phyloP scores from a whole-genome alignment of 2,888 invertebrate species.

The Urechis unicinctus region DNA sequence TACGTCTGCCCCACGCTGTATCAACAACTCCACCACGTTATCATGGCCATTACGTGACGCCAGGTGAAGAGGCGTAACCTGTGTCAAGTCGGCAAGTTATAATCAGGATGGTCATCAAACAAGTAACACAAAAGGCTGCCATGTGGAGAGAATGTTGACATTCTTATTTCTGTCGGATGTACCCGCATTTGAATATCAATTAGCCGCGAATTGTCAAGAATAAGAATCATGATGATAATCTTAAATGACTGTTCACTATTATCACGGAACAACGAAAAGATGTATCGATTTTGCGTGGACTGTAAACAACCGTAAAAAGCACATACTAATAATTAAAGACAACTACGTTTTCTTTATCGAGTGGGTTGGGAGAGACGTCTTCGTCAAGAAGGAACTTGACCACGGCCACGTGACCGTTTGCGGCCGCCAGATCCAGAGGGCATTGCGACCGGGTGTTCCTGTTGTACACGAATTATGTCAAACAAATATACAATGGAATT shows the following conservation, averaged over 20 bases:
- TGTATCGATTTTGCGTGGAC: too few species aligned
- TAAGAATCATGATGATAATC: too few species aligned
- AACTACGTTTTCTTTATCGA: slow-evolving; percentile 26
- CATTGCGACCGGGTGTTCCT: slow-evolving; percentile 18
- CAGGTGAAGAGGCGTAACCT: slow-evolving; percentile 39
- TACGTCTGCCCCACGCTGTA: slow-evolving; percentile 23
- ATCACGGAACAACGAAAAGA: neutral
- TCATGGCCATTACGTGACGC: slow-evolving; percentile 33
- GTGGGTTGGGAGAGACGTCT: slow-evolving; percentile 29
- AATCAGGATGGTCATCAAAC: neutral
- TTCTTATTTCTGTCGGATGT: too few species aligned
- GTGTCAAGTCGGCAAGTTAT: too few species aligned
- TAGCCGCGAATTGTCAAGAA: too few species aligned
- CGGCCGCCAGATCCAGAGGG: slow-evolving; percentile 36
- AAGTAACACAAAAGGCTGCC: neutral
- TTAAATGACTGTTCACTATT: too few species aligned
- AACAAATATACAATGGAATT: too few species aligned
- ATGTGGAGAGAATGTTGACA: too few species aligned
- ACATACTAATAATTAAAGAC: slow-evolving; percentile 3
- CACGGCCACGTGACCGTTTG: slow-evolving; percentile 22
- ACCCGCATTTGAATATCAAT: too few species aligned
- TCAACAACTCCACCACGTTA: slow-evolving; percentile 26
- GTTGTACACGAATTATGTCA: neutral
- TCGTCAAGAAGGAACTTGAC: slow-evolving; percentile 24
- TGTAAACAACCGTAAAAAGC: neutral